A percentile compares a stretch with the other conserved stretches of the same genome.
These are phyloP conservation scores for Arnoldichthys spilopterus DNA, from an alignment of 2,797 vertebrate species.

Conservation along the genomic window DNA sequence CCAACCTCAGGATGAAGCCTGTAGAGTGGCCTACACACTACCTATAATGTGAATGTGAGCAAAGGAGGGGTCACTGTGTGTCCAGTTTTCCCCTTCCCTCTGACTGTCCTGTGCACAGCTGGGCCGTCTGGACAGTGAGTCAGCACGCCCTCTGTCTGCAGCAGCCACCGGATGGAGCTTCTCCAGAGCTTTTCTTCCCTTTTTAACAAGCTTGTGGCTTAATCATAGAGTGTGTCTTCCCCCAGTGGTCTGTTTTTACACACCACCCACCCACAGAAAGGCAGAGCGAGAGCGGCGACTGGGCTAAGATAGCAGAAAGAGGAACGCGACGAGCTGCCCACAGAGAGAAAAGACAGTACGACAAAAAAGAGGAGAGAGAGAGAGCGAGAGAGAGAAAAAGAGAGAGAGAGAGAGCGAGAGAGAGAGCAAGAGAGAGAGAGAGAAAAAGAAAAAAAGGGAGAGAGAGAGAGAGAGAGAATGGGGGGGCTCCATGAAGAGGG, in stretches of 20 bases:
- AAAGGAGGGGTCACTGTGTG: not conserved
- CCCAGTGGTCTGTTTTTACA: conserved; percentile 54
- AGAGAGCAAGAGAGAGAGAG: conserved; percentile 1
- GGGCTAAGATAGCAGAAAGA: conserved; percentile 21
- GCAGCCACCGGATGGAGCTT: conserved; percentile 17
- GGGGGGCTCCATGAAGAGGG: not conserved
- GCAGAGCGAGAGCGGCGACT: not conserved
- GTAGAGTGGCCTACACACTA: conserved; percentile 3
- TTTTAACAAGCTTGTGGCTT: conserved; percentile 38
- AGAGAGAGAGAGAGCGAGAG: not conserved
- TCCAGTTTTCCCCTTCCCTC: not conserved
- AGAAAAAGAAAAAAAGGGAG: conserved; percentile 6
- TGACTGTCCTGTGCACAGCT: not conserved
- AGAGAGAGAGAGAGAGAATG: not conserved
- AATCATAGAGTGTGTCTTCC: conserved; percentile 46
- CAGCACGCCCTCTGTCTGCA: not conserved
- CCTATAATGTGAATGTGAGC: not conserved
- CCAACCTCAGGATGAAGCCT: not conserved
- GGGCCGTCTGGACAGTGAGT: conserved; percentile 20
- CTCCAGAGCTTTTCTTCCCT: conserved; percentile 8
- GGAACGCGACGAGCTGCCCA: conserved; percentile 1
- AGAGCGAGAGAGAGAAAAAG: not conserved
- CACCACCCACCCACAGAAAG: conserved; percentile 47
- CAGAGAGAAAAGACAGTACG: not conserved
- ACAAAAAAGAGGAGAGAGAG: not conserved